phyloP scores from a whole-genome alignment of 2,797 vertebrate species.

The Cirrhinus molitorella region DNA sequence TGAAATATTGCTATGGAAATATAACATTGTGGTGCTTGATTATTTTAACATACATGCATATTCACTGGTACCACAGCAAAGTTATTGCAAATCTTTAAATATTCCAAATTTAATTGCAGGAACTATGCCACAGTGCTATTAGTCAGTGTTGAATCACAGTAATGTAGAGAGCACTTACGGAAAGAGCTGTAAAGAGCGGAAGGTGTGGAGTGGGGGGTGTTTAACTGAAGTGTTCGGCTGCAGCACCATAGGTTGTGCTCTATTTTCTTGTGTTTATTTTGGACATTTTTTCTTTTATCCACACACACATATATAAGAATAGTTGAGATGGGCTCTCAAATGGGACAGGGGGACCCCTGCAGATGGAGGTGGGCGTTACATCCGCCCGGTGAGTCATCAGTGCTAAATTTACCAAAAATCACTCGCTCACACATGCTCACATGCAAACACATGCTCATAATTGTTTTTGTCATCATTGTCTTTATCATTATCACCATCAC shows the following conservation, averaged over 20 bases:
- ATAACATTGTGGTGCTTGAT: neutral
- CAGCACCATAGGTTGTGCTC: neutral
- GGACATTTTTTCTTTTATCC: neutral
- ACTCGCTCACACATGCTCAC: constrained; percentile 6
- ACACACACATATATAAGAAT: neutral
- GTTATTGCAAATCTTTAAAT: neutral
- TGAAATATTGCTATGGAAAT: no score
- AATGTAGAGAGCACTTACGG: constrained; percentile 13
- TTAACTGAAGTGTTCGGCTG: constrained; percentile 12
- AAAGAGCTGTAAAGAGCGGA: constrained; percentile 5
- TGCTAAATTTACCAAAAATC: constrained; percentile 24
- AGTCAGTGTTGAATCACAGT: constrained; percentile 14
- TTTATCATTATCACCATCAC: constrained; percentile 9
- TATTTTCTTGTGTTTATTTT: constrained; percentile 15
- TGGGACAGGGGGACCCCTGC: constrained; percentile 26
- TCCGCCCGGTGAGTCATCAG: constrained; percentile 27
- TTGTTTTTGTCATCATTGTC: constrained; percentile 31
- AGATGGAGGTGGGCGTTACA: constrained; percentile 37
- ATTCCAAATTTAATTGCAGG: neutral
- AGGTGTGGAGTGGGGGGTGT: constrained; percentile 11
- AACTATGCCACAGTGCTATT: neutral
- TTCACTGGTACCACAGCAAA: neutral
- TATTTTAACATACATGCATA: neutral
- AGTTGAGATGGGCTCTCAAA: constrained; percentile 2
- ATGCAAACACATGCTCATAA: constrained; percentile 9